Conservation (phyloP, 2,113 vertebrate species). For the Rhynchomys soricoides region DNA sequence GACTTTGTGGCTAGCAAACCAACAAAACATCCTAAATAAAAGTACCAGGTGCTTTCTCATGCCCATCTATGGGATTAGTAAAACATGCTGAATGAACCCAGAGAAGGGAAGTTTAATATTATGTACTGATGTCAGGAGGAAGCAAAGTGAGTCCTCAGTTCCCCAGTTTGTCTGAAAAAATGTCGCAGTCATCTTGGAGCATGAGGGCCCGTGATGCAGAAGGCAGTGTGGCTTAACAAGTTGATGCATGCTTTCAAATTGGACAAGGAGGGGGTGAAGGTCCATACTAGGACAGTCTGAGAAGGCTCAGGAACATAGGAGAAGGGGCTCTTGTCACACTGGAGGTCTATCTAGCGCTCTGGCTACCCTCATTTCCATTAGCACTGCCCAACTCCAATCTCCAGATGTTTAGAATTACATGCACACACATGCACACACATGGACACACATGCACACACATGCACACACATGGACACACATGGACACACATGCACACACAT, state of each 20-base stretch:
- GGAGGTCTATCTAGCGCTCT: background rate
- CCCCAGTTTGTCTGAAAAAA: accelerated
- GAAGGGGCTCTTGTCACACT: background rate
- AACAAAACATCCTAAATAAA: background rate
- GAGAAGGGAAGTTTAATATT: background rate
- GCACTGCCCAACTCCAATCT: background rate
- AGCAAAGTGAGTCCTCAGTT: background rate
- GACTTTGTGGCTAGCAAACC: background rate
- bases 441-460: accelerated
- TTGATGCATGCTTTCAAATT: background rate
- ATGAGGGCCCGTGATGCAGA: background rate
- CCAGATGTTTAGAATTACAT: background rate
- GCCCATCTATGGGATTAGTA: background rate
- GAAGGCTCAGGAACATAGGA: background rate
- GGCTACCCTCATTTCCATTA: background rate
- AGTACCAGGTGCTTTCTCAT: background rate
- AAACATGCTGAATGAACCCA: background rate
- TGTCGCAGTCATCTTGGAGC: background rate
- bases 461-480: no score
- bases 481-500: no score
- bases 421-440: background rate
- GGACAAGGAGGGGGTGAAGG: background rate
- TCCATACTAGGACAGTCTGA: background rate
- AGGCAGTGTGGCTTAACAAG: no score
- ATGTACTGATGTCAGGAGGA: background rate